Evolutionary conservation across 2,113 vertebrate genomes (phyloP).

Genomic region (Tor tambroides): DNA sequence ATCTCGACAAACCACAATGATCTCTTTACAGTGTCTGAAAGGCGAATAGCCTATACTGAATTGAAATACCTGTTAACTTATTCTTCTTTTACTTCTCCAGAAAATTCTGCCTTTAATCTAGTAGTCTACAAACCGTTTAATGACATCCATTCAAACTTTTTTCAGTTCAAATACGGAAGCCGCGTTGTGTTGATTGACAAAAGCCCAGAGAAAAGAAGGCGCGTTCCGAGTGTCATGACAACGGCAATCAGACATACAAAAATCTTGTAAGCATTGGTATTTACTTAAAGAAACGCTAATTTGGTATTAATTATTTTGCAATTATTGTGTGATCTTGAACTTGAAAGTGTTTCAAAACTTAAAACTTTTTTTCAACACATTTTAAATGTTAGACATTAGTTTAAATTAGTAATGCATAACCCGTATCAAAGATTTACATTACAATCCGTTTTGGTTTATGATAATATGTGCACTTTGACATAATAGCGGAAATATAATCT

Average conservation of each 20-base stretch:
- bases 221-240: too few relatives aligned
- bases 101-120: neutral
- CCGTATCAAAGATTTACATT: neutral
- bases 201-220: neutral
- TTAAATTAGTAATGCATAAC: neutral
- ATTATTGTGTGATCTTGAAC: neutral
- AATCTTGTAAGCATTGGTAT: neutral
- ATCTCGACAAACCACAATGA: neutral
- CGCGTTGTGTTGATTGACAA: neutral
- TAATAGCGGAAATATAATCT: conserved; percentile 52
- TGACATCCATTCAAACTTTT: neutral
- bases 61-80: neutral
- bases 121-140: neutral
- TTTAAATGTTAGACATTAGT: neutral
- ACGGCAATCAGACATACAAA: neutral
- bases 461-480: conserved; percentile 28
- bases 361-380: neutral
- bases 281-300: neutral
- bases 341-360: neutral
- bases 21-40: neutral
- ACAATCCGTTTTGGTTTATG: neutral
- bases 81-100: neutral
- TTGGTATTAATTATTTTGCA: neutral
- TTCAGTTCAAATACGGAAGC: neutral
- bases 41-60: neutral